A percentile compares a stretch with the other conserved stretches of the same genome.
phyloP scores from a whole-genome alignment of 2,113 vertebrate genomes.

The Prionailurus bengalensis region DNA sequence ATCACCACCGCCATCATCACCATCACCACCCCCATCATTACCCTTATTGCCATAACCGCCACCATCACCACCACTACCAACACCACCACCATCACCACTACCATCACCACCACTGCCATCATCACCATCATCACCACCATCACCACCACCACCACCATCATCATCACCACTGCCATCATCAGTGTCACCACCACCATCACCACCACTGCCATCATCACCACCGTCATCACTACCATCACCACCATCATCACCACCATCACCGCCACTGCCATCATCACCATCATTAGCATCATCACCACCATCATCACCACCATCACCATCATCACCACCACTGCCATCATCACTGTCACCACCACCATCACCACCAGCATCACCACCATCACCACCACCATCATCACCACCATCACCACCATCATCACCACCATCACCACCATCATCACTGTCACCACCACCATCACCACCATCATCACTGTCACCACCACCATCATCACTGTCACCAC shows the following conservation, averaged over 20 bases:
- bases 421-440: neutral
- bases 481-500: too few relatives aligned
- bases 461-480: neutral
- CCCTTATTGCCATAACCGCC: too few relatives aligned
- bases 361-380: neutral
- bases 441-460: neutral
- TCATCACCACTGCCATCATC: rapidly evolving
- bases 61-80: neutral
- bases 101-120: rapidly evolving
- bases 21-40: rapidly evolving
- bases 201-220: too few relatives aligned
- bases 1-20: neutral
- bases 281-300: too few relatives aligned
- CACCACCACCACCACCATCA: neutral
- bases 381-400: neutral
- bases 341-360: neutral
- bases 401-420: neutral
- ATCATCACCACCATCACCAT: rapidly evolving
- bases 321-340: too few relatives aligned
- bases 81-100: too few relatives aligned
- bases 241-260: too few relatives aligned
- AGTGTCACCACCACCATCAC: too few relatives aligned
- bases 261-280: too few relatives aligned
- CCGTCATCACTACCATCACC: too few relatives aligned
- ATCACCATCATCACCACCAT: too few relatives aligned